Percentiles rank a stretch among this genome's conserved stretches.
phyloP scores from a whole-genome alignment of 2,888 invertebrate genomes.

The Eupithecia subumbrata region DNA sequence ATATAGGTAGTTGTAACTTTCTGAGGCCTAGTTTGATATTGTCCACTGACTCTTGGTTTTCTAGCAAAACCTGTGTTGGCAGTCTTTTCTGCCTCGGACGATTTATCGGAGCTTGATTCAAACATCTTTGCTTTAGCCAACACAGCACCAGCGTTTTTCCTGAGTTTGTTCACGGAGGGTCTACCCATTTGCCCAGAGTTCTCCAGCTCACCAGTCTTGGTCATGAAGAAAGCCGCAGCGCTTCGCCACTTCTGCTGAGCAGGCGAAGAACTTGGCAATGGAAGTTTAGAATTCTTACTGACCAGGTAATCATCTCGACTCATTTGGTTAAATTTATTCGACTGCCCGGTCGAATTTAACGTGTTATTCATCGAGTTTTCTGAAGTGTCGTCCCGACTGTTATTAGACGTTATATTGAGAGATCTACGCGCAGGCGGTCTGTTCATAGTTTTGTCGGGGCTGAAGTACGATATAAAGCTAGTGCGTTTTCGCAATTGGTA shows the following conservation, averaged over 20 bases:
- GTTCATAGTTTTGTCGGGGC: slow-evolving; percentile 65
- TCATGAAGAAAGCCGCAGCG: slow-evolving; percentile 82
- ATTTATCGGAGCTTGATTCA: slow-evolving; percentile 83
- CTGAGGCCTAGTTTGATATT: slow-evolving; percentile 58
- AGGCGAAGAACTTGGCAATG: slow-evolving; percentile 59
- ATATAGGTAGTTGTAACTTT: slow-evolving; percentile 57
- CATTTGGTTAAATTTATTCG: slow-evolving; percentile 56
- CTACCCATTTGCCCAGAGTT: slow-evolving; percentile 82
- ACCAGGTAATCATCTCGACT: slow-evolving; percentile 62
- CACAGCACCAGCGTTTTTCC: slow-evolving; percentile 92
- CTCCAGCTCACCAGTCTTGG: slow-evolving; percentile 77
- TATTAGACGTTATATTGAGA: slow-evolving; percentile 63
- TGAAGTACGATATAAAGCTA: slow-evolving; percentile 67
- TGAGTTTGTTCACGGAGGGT: slow-evolving; percentile 88
- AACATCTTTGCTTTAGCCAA: slow-evolving; percentile 91
- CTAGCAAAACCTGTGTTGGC: slow-evolving; percentile 72
- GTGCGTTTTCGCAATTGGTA: slow-evolving; percentile 68
- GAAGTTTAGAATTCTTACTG: slow-evolving; percentile 51
- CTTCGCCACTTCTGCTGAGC: slow-evolving; percentile 80
- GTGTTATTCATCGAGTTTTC: slow-evolving; percentile 67
- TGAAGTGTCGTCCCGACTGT: slow-evolving; percentile 65
- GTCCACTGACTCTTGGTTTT: slow-evolving; percentile 68
- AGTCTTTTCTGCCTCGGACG: slow-evolving; percentile 69
- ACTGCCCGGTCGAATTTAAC: slow-evolving; percentile 59
- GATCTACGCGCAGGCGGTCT: slow-evolving; percentile 70